phyloP scores from a whole-genome alignment of 2,113 vertebrate genomes.

The Passer montanus region DNA sequence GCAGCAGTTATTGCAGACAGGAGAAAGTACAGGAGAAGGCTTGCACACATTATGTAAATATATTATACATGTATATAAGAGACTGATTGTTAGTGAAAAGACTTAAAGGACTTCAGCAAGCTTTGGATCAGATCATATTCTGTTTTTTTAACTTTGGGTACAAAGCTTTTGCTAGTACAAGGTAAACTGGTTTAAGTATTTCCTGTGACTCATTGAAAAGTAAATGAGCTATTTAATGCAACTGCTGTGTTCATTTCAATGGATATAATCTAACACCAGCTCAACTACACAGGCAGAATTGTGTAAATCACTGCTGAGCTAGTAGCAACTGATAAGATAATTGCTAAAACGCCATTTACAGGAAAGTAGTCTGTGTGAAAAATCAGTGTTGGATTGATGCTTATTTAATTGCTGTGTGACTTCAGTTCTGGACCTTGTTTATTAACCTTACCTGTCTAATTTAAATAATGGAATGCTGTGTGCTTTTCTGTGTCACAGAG shows the following conservation, averaged over 20 bases:
- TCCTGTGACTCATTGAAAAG: slow-evolving; percentile 51
- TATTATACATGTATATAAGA: not conserved
- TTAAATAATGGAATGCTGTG: not conserved
- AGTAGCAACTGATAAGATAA: slow-evolving; percentile 47
- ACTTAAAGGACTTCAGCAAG: not conserved
- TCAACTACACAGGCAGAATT: not conserved
- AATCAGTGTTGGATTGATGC: not conserved
- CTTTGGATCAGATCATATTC: not conserved
- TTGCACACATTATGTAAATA: not conserved
- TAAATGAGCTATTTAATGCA: slow-evolving; percentile 34
- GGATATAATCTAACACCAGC: not conserved
- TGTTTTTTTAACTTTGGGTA: not conserved
- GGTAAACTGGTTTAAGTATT: slow-evolving; percentile 23
- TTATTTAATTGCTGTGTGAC: slow-evolving; percentile 17
- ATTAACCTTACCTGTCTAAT: not conserved
- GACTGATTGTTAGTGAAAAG: not conserved
- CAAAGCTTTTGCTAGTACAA: not conserved
- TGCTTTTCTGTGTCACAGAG: not conserved
- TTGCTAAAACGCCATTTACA: slow-evolving; percentile 13
- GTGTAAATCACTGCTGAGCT: not conserved
- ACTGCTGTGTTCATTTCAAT: not conserved
- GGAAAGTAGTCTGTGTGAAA: slow-evolving; percentile 10
- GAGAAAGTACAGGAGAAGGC: not conserved
- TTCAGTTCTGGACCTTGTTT: not conserved
- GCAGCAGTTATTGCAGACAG: not conserved